Base-by-base conservation (phyloP, 2,113 vertebrate genomes). In the Nematolebias whitei region DNA sequence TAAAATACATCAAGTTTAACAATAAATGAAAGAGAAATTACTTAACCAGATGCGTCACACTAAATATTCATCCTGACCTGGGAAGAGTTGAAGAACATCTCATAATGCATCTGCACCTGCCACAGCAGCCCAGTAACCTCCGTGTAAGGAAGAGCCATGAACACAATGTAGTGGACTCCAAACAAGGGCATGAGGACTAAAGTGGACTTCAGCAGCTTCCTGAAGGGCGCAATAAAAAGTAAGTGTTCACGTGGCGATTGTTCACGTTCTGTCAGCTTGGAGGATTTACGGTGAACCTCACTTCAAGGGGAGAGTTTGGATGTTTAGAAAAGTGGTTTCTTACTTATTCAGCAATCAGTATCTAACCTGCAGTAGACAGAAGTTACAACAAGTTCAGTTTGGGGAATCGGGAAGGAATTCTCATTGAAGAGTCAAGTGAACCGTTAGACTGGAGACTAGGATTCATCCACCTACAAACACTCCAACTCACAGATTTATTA, bases 101-200 rank as follows among this genome's bases (percentile, higher is more conserved):
- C 94, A 8, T 94, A 95, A 84, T 95, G 94, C 94, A 95, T 95
- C 83, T 95, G 93, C 40, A 95, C 91, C 78, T 94, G 93, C 94
- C 94, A 95, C 29, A 94, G 89, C 54, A 93, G 70, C 43, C 92
- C 92, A 0, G 83, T 89, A 12, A 94, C 92, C 57, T 94, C 93
- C 0, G 94, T 94, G 78, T 95, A 95, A 5, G 94, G 94, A 20
- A 94, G 89, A 49, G 93, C 94, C 91, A 94, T 93, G 71, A 95
- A 95, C 48, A 94, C 87, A 85, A 95, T 93, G 76, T 94, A 95
- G 84, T 95, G 94, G 18, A 95, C 93, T 12, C 94, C 94, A 59
- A 95, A 95, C 67, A 95, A 78, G 0, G 94, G 94, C 93, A 94
- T 94, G 52, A 95, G 91, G 32, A 95, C 93, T 53, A 95, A 77